Conservation (phyloP, 23 tunicate species). For the Styela clava region DNA sequence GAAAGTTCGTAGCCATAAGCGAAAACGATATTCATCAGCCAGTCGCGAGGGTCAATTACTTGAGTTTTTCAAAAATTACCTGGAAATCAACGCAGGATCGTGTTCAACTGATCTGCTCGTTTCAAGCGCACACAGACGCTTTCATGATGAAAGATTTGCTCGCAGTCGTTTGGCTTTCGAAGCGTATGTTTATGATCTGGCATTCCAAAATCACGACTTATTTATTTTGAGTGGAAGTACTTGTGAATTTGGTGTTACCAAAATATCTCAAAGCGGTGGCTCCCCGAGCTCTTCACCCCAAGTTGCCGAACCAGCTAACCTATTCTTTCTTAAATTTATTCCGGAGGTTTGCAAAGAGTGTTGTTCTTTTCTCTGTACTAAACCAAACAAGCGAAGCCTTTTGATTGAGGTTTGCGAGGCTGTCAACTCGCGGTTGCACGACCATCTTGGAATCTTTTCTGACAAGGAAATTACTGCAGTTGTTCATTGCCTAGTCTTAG, state of each 20-base stretch:
- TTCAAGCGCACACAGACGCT: conserved; percentile 22
- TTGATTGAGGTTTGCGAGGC: conserved; percentile 20
- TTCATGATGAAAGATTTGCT: conserved; percentile 41
- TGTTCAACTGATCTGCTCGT: conserved; percentile 34
- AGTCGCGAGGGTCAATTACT: neutral
- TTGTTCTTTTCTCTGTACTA: conserved; percentile 12
- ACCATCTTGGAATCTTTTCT: conserved; percentile 3
- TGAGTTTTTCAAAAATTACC: neutral
- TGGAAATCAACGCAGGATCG: conserved; percentile 1
- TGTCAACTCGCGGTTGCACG: conserved; percentile 3
- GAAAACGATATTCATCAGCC: neutral
- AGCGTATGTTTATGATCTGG: conserved; percentile 51
- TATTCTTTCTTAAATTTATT: conserved; percentile 20
- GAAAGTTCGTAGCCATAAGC: neutral
- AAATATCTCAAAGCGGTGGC: neutral
- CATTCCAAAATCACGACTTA: neutral
- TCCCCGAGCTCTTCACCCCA: neutral
- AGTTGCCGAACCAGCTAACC: neutral
- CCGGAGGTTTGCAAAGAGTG: conserved; percentile 7
- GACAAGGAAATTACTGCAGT: conserved; percentile 27
- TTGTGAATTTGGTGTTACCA: conserved; percentile 40
- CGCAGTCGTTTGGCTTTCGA: conserved; percentile 49
- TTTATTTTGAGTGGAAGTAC: neutral
- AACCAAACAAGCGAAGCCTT: conserved; percentile 15
- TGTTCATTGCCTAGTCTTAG: conserved; percentile 26